Conservation (phyloP, 2,113 vertebrate genomes). For the Calidris pygmaea region DNA sequence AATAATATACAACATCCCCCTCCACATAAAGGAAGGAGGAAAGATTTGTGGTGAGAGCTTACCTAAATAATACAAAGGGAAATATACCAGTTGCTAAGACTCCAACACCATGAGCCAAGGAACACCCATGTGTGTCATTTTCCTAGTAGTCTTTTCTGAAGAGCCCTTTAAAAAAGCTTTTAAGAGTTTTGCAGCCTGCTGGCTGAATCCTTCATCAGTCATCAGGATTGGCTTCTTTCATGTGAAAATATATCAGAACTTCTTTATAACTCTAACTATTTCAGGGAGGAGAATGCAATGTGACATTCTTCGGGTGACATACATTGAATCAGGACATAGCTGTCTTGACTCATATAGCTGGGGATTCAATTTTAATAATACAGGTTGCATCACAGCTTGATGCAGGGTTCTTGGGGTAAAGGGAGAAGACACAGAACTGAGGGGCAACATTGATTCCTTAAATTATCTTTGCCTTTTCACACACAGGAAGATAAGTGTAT, state of each 20-base stretch:
- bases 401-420: background rate
- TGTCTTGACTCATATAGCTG: background rate
- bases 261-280: background rate
- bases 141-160: background rate
- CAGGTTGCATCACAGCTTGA: background rate
- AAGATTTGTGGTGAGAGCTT: background rate
- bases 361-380: background rate
- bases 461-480: background rate
- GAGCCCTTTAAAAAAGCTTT: background rate
- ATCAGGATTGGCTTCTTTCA: background rate
- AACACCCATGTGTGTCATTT: background rate
- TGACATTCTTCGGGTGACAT: background rate
- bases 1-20: background rate
- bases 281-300: background rate
- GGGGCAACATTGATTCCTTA: background rate
- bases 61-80: background rate
- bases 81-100: background rate
- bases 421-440: background rate
- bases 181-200: background rate
- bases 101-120: background rate
- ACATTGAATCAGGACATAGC: background rate
- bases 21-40: background rate
- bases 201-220: constrained; percentile 14
- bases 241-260: constrained; percentile 20
- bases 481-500: background rate